Base-by-base conservation (phyloP, 2,888 invertebrate genomes). In the Ophion obscuratus region DNA sequence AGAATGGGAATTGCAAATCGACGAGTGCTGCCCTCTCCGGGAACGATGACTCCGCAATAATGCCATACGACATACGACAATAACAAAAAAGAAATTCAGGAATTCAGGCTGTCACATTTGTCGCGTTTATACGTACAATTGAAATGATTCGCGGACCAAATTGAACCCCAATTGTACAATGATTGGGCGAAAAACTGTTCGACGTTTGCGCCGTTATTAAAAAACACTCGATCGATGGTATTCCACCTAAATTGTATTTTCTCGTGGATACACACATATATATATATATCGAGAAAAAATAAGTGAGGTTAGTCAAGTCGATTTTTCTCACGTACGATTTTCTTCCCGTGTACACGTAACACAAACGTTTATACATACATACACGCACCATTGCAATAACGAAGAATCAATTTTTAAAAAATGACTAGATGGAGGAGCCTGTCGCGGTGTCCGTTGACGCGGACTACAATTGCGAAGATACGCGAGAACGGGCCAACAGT, bases 401-500 rank as follows among this genome's bases (percentile, higher is more conserved):
- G 53, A 53, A 17, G 53, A 44, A 67, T 11, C n/a, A 27, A 14
- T 3, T 10, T 11, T 10, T 11, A 7, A 20, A 14, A 27, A 1
- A 80, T 7, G 20, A 24, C n/a, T 17, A 14, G 44, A 88, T 88
- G 88, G 83, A 87, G 9, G 87, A 86, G 36, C 27, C 68, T 9
- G 66, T 70, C 68, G 76, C 83, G 75, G 11, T 82, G n/a, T 67
- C 82, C 6, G 57, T 74, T 7, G 89, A 89, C 3, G 53, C 80
- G 47, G 84, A 85, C 84, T 83, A 81, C 73, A 83, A 94, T 67
- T 95, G 95, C 90, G 95, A 95, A 4, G 64, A 53, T 88, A 94
- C 95, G 6, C 95, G 94, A 83, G 95, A 94, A 94, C 95, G 95
- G 0, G 91, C 94, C 5, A 94, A 93, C 81, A 94, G 93, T 17